phyloP scores from a whole-genome alignment of 2,888 invertebrate genomes.

The Rhagium mordax region DNA sequence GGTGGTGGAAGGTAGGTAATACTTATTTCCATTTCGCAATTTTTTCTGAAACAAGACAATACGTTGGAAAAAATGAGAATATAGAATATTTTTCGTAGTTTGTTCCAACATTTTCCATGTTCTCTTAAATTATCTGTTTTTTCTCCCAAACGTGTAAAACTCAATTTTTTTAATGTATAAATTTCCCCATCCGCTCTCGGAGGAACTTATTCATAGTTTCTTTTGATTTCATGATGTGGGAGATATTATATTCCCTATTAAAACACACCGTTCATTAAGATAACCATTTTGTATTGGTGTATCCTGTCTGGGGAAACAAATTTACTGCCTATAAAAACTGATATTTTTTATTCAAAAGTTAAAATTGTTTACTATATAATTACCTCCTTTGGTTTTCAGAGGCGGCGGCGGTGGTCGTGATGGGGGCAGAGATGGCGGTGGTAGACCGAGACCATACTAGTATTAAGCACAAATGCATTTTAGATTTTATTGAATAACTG shows the following conservation, averaged over 20 bases:
- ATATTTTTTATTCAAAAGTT: background rate
- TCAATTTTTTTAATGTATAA: background rate
- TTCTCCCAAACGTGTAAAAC: too few species aligned
- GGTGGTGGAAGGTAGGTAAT: slow-evolving; percentile 63
- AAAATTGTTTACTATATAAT: slow-evolving; percentile 77
- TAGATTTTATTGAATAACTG: background rate
- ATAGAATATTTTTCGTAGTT: too few species aligned
- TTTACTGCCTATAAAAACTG: background rate
- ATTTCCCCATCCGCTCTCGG: slow-evolving; percentile 57
- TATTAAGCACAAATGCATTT: slow-evolving; percentile 34
- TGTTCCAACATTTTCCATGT: too few species aligned
- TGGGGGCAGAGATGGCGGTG: slow-evolving; percentile 78
- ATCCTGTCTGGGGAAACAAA: slow-evolving; percentile 88
- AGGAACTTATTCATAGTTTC: slow-evolving; percentile 52
- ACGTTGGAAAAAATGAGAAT: too few species aligned
- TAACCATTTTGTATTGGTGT: slow-evolving; percentile 91
- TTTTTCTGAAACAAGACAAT: too few species aligned
- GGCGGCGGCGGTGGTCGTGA: slow-evolving; percentile 76
- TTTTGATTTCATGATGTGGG: slow-evolving; percentile 57
- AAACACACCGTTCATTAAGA: slow-evolving; percentile 67
- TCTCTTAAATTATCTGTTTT: too few species aligned
- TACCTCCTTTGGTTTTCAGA: slow-evolving; percentile 89
- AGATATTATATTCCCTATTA: slow-evolving; percentile 56
- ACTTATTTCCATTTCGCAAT: too few species aligned
- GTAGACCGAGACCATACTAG: slow-evolving; percentile 65